Evolutionary conservation across 2,113 vertebrate species (phyloP).

Genomic region (Aix galericulata): DNA sequence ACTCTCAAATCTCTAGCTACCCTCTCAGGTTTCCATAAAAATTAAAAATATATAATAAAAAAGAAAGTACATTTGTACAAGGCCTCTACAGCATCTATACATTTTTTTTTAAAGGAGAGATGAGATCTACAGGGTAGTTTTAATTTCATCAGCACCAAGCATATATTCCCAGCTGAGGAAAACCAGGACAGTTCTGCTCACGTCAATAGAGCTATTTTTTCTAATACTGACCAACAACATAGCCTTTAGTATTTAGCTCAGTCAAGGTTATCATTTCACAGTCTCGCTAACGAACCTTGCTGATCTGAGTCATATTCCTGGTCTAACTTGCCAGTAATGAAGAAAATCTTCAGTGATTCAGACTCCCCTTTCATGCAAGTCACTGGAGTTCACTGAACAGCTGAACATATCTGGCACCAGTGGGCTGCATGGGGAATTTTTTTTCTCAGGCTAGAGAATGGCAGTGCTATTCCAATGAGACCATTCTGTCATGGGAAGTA

Average conservation of each 20-base stretch:
- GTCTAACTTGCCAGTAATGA: neutral
- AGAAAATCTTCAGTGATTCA: neutral
- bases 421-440: neutral
- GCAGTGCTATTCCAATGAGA: neutral
- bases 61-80: neutral
- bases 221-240: accelerated
- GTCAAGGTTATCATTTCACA: neutral
- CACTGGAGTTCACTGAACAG: neutral
- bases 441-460: neutral
- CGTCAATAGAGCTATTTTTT: neutral
- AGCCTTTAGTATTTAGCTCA: neutral
- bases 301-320: neutral
- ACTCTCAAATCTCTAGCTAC: neutral
- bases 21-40: neutral
- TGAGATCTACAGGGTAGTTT: neutral
- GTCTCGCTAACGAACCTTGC: neutral
- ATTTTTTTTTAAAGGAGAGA: neutral
- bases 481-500: neutral
- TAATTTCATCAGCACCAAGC: neutral
- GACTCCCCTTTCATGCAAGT: neutral
- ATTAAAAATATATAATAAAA: neutral
- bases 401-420: neutral
- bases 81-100: neutral
- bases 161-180: neutral
- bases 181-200: neutral